Base-by-base conservation (phyloP, 2,113 vertebrate species). In the Centropristis striata region DNA sequence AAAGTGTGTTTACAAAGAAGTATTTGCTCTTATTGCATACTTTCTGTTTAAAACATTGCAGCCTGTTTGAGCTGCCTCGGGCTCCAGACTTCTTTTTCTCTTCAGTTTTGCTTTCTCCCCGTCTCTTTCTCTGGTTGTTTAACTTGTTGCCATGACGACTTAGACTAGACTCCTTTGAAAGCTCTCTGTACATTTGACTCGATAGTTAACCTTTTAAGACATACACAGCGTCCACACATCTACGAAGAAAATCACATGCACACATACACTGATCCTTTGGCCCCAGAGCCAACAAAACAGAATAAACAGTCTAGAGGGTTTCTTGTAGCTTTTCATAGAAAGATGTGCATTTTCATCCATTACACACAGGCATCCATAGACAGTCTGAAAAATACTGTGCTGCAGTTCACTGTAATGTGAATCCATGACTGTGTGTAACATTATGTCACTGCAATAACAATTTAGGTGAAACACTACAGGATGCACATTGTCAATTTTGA, bases 141-240 rank as follows among this genome's bases (percentile, higher is more conserved):
- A 54, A 68, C 67, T 27, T 71, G 78, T 86, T 78, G 58, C 50
- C 68, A 70, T 81, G 66, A 71, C 61, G 49, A 76, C 67, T 2
- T 8, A 18, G n/a, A 63, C 58, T 2, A 36, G 25, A 21, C 18
- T 53, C 14, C 28, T 53, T 72, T 57, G 21, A 65, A 58, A 63
- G 23, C 16, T 61, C 47, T 70, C 0, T 0, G 11, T 53, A 65
- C 25, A 74, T 74, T 71, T 70, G 37, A 75, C 66, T 75, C 58
- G 51, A 76, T 78, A 0, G 69, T 78, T 90, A 75, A 87, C 82
- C 76, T 87, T 87, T 71, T 49, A 54, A 75, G 70, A 70, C 13
- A 6, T 47, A 41, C 20, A 41, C 27, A 16, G 50, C 54, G 46
- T 50, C 23, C 60, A 32, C 46, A 46, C 14, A 15, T 7, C 13